A percentile compares a stretch with the other conserved stretches of the same genome.
These are phyloP conservation scores for Adelphocoris suturalis DNA, from an alignment of 2,888 invertebrate species.

Conservation along the genomic window DNA sequence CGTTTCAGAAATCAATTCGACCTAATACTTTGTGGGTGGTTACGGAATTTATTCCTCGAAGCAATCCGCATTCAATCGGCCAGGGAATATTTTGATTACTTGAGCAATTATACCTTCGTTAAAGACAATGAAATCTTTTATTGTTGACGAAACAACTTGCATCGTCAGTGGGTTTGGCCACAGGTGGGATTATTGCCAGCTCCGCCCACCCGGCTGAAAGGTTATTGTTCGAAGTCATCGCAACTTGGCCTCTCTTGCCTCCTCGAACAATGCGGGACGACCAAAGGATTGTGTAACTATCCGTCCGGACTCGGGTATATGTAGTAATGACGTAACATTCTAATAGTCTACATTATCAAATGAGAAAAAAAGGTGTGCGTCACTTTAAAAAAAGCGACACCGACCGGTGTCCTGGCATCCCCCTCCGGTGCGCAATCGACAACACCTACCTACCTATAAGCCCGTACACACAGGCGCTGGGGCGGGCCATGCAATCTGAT, in stretches of 20 bases:
- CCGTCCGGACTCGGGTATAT: not conserved
- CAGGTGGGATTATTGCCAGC: slow-evolving; percentile 33
- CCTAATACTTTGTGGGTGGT: no score
- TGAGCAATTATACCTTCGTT: slow-evolving; percentile 20
- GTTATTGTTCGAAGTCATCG: slow-evolving; percentile 50
- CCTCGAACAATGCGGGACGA: slow-evolving; percentile 26
- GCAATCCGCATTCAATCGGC: no score
- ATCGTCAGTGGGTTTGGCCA: slow-evolving; percentile 31
- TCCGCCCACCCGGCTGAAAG: slow-evolving; percentile 31
- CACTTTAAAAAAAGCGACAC: not conserved
- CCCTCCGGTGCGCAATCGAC: no score
- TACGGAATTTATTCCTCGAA: no score
- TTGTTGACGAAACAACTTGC: slow-evolving; percentile 11
- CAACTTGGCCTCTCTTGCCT: slow-evolving; percentile 19
- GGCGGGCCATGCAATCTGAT: not conserved
- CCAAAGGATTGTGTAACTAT: not conserved
- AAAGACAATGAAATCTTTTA: slow-evolving; percentile 1
- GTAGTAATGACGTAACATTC: not conserved
- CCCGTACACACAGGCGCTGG: not conserved
- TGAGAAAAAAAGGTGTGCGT: slow-evolving; percentile 8
- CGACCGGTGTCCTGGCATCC: not conserved
- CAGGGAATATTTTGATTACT: not conserved
- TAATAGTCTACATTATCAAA: slow-evolving; percentile 21
- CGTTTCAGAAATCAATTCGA: no score
- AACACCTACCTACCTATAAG: not conserved